Percentiles rank a stretch among this genome's conserved stretches.
These are phyloP conservation scores for Helarctos malayanus DNA, from an alignment of 2,797 vertebrate genomes.

Conservation along the genomic window DNA sequence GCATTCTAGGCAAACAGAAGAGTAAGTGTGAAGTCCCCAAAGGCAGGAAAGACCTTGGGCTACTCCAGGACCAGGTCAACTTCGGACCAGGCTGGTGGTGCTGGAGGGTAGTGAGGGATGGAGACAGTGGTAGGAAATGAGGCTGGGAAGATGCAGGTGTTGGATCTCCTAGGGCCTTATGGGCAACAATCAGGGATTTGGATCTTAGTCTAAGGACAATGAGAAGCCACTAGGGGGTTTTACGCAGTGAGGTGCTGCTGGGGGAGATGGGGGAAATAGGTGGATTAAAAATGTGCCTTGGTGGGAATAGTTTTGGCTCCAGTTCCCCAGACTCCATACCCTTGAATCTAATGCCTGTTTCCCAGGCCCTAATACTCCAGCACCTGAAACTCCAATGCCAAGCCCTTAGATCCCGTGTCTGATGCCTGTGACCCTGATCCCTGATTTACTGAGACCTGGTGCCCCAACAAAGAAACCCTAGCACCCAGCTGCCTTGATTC, in stretches of 20 bases:
- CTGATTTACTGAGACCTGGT: background rate
- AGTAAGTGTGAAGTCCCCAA: background rate
- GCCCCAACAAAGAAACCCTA: background rate
- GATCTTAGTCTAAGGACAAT: background rate
- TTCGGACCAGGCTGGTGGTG: background rate
- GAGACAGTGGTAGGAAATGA: background rate
- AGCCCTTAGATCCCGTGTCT: background rate
- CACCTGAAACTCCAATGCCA: background rate
- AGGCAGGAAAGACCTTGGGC: background rate
- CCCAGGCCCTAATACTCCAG: background rate
- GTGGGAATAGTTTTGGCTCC: background rate
- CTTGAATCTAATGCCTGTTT: background rate
- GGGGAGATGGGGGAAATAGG: background rate
- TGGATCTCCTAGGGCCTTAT: background rate
- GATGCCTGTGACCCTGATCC: rapidly evolving
- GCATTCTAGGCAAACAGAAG: background rate
- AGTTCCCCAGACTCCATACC: background rate
- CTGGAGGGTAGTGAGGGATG: background rate
- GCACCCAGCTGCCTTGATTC: background rate
- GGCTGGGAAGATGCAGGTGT: background rate
- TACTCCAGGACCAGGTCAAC: background rate
- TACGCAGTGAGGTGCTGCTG: background rate
- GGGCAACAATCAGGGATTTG: background rate
- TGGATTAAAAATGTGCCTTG: background rate
- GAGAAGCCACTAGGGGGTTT: background rate